phyloP scores from a whole-genome alignment of 2,797 vertebrate genomes.

The Muscicapa comitata region DNA sequence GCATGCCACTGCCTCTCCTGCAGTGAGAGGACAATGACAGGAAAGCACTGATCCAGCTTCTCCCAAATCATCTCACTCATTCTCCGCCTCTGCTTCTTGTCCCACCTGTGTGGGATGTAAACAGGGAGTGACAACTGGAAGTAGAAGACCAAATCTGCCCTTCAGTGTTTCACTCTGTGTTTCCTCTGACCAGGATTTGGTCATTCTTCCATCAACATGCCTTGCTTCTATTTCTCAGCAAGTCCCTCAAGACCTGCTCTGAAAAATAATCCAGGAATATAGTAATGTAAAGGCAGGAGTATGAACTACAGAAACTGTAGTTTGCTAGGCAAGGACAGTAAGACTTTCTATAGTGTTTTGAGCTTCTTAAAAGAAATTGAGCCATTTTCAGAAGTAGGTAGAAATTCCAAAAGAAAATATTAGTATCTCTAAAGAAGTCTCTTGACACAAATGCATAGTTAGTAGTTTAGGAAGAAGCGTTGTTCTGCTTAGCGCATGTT shows the following conservation, averaged over 20 bases:
- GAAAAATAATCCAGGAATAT: background rate
- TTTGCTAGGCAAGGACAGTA: background rate
- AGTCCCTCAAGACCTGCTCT: background rate
- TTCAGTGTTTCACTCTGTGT: background rate
- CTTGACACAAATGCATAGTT: background rate
- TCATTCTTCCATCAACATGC: background rate
- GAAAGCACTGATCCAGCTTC: background rate
- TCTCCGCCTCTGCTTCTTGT: background rate
- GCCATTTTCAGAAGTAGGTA: background rate
- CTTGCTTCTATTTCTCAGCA: background rate
- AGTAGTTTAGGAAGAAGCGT: background rate
- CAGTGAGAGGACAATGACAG: too few species aligned
- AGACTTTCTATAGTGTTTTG: background rate
- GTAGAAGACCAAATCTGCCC: background rate
- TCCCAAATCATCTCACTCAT: background rate
- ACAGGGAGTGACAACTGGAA: background rate
- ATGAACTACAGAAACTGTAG: background rate
- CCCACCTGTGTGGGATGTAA: background rate
- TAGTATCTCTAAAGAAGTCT: background rate
- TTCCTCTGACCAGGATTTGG: background rate
- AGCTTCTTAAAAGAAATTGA: background rate
- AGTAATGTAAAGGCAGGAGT: background rate
- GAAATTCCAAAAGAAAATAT: background rate
- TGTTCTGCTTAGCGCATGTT: background rate
- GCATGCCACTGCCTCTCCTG: accelerated